These are phyloP conservation scores for Myripristis murdjan DNA, from an alignment of 2,797 vertebrate species.

Conservation along the genomic window DNA sequence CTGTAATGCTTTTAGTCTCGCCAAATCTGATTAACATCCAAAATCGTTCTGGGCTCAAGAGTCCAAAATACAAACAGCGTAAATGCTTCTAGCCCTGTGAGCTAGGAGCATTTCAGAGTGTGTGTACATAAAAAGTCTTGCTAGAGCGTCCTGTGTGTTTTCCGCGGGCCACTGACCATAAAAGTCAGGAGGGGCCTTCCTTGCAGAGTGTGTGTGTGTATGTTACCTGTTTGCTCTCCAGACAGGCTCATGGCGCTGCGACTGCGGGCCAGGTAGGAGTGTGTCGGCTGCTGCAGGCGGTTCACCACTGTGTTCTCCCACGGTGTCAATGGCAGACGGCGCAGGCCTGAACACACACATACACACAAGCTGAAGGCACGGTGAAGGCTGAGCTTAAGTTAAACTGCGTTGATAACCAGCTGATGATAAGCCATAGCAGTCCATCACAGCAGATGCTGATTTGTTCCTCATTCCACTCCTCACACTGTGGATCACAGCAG, in stretches of 20 bases:
- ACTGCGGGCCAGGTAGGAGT: slow-evolving; percentile 97
- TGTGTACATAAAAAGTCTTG: background rate
- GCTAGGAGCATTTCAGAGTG: background rate
- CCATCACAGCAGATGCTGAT: slow-evolving; percentile 46
- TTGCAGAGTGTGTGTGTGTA: slow-evolving; percentile 3
- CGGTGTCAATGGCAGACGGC: slow-evolving; percentile 91
- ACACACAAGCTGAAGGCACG: no score
- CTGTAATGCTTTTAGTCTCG: slow-evolving; percentile 72
- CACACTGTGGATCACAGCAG: background rate
- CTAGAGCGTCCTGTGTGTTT: background rate
- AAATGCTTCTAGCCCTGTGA: background rate
- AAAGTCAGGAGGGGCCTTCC: background rate
- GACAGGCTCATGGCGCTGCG: slow-evolving; percentile 94
- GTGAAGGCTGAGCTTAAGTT: no score
- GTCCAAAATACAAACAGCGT: slow-evolving; percentile 27
- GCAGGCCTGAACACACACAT: slow-evolving; percentile 85
- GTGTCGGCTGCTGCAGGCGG: slow-evolving; percentile 96
- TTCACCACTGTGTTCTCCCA: slow-evolving; percentile 96
- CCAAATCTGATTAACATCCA: slow-evolving; percentile 70
- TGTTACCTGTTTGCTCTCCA: slow-evolving; percentile 93
- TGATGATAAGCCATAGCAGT: slow-evolving; percentile 35
- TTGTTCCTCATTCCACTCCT: slow-evolving; percentile 9
- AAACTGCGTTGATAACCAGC: slow-evolving; percentile 27
- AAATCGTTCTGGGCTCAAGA: slow-evolving; percentile 48
- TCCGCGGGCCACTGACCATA: background rate